A percentile compares a stretch with the other conserved stretches of the same genome.
phyloP scores from a whole-genome alignment of 2,113 vertebrate species.

The Myrmophylax atrothorax region DNA sequence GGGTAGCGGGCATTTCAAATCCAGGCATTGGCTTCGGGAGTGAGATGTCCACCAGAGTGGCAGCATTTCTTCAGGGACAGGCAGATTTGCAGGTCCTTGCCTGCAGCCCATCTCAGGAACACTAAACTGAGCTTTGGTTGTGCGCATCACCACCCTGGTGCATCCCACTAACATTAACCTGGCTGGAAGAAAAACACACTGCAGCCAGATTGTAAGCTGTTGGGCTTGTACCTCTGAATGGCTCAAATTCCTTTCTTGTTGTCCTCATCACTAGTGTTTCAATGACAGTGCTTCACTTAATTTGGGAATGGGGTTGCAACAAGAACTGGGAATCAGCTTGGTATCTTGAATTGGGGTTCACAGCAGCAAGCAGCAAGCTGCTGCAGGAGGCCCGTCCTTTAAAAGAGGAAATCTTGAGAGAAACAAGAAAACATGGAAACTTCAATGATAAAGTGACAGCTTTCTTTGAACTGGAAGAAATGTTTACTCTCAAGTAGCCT shows the following conservation, averaged over 20 bases:
- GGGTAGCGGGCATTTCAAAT: neutral
- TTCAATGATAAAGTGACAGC: neutral
- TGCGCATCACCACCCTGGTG: neutral
- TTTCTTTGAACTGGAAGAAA: neutral
- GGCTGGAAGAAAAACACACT: neutral
- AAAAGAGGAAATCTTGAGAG: neutral
- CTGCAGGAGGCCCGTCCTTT: neutral
- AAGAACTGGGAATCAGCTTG: neutral
- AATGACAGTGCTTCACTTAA: neutral
- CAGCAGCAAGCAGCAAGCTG: neutral
- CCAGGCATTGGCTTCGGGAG: neutral
- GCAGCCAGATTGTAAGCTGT: neutral
- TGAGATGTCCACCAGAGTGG: neutral
- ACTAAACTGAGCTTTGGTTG: neutral
- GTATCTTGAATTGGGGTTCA: fast-evolving
- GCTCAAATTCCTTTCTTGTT: neutral
- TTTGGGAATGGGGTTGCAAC: neutral
- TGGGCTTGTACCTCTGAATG: neutral
- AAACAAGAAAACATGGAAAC: neutral
- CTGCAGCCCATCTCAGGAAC: too few species aligned
- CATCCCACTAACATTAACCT: neutral
- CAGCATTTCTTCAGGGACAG: neutral
- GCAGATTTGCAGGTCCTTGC: neutral
- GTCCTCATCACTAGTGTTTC: neutral
- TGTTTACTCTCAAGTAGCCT: neutral